phyloP scores from a whole-genome alignment of 2,888 invertebrate species.

The Cremastobaeus sp. region DNA sequence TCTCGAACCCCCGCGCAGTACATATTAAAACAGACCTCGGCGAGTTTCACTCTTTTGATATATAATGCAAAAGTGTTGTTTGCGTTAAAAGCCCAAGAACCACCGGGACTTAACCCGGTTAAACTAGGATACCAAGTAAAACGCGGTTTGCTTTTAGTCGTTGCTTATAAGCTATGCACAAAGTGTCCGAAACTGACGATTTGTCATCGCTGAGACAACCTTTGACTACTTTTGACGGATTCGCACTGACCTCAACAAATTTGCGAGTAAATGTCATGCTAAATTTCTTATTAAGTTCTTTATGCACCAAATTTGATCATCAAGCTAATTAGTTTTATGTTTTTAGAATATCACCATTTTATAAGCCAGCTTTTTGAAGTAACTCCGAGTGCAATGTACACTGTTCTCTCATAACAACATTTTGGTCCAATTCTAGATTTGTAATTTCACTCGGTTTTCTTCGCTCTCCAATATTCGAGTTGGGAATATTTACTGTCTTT shows the following conservation, averaged over 20 bases:
- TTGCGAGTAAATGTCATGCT: constrained; percentile 34
- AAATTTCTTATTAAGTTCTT: constrained; percentile 13
- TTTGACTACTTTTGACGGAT: constrained; percentile 49
- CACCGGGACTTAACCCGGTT: constrained; percentile 77
- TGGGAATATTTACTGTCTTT: neutral
- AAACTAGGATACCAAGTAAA: constrained; percentile 78
- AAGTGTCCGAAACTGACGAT: constrained; percentile 68
- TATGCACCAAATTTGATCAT: neutral
- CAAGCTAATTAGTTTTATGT: neutral
- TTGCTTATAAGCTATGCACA: constrained; percentile 76
- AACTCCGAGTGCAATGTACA: neutral
- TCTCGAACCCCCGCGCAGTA: constrained; percentile 70
- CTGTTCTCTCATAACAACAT: neutral
- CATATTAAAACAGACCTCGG: constrained; percentile 76
- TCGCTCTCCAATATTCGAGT: neutral
- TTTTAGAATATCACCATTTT: neutral
- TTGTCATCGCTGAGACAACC: constrained; percentile 55
- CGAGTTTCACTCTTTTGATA: constrained; percentile 76
- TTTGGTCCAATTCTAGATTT: neutral
- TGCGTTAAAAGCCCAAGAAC: constrained; percentile 77
- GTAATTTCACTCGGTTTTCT: neutral
- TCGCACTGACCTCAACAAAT: constrained; percentile 50
- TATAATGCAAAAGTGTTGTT: constrained; percentile 77
- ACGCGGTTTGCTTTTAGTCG: constrained; percentile 77
- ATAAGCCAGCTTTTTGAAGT: neutral